Evolutionary conservation across 2,797 vertebrate genomes (phyloP).

Genomic region (Pitangus sulphuratus): DNA sequence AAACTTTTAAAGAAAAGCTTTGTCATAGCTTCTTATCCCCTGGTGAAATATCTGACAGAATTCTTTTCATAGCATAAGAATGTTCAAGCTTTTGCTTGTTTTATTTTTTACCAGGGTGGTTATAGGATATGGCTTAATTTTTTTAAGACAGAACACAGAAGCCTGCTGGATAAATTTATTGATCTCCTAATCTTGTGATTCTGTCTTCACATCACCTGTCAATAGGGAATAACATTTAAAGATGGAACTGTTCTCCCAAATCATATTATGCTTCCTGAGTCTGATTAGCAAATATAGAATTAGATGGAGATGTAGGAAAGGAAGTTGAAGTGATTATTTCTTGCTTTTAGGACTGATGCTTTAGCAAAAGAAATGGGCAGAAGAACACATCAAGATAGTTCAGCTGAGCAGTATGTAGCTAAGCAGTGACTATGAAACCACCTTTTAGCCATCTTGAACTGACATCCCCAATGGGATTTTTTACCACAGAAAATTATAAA

Average conservation of each 20-base stretch:
- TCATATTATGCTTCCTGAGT: not conserved
- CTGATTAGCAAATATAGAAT: not conserved
- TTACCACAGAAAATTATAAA: not conserved
- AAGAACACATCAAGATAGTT: not conserved
- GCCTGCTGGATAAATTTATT: not conserved
- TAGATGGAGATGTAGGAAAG: not conserved
- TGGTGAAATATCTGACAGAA: not conserved
- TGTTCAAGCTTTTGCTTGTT: not conserved
- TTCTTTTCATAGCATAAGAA: not conserved
- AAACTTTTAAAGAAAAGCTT: not conserved
- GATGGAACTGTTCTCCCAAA: not conserved
- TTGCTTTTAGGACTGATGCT: not conserved
- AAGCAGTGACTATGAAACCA: not conserved
- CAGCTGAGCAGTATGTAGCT: not conserved
- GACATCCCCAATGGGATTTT: not conserved
- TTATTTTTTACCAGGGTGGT: not conserved
- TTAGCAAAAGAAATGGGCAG: not conserved
- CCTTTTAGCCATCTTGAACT: not conserved
- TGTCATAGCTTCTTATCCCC: not conserved
- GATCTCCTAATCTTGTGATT: not conserved
- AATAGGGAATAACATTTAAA: not conserved
- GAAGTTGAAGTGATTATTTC: not conserved
- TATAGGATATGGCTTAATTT: not conserved
- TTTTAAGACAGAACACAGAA: not conserved
- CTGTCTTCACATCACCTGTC: not conserved